Conservation (phyloP, 1,140 invertebrate genomes). For the Cataglyphis hispanica region DNA sequence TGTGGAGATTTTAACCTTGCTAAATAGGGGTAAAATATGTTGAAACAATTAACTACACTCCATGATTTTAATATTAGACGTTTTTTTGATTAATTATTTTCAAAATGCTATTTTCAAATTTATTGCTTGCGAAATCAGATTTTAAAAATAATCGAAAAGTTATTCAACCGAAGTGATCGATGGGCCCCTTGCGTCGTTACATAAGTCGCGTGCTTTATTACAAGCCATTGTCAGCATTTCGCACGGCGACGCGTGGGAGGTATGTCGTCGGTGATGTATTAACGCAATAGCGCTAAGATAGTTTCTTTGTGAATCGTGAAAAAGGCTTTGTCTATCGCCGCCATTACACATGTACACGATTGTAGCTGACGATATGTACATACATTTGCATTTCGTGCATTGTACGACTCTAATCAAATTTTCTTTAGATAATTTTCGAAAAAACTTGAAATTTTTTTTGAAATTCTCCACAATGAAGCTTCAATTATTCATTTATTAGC, state of each 20-base stretch:
- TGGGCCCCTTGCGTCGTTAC: constrained; percentile 37
- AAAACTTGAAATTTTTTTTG: not conserved
- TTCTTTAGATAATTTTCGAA: not conserved
- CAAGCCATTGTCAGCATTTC: constrained; percentile 56
- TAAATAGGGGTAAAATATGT: too few relatives aligned
- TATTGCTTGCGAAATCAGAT: too few relatives aligned
- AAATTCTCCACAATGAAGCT: too few relatives aligned
- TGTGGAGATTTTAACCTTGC: too few relatives aligned
- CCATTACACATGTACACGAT: constrained; percentile 1
- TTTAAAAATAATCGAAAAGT: too few relatives aligned
- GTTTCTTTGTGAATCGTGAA: constrained; percentile 54
- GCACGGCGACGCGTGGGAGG: constrained; percentile 30
- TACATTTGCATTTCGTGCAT: constrained; percentile 4
- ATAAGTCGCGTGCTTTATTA: constrained; percentile 62
- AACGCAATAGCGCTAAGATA: constrained; percentile 56
- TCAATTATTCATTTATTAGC: too few relatives aligned
- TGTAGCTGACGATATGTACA: not conserved
- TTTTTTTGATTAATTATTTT: too few relatives aligned
- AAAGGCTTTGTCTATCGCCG: constrained; percentile 26
- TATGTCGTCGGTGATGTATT: constrained; percentile 56
- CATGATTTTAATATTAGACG: too few relatives aligned
- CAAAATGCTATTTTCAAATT: too few relatives aligned
- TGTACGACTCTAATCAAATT: not conserved
- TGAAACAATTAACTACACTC: too few relatives aligned
- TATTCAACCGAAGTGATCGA: too few relatives aligned